Percentiles rank a stretch among this genome's conserved stretches.
phyloP scores from a whole-genome alignment of 2,888 invertebrate genomes.

The Eristalinus aeneus region DNA sequence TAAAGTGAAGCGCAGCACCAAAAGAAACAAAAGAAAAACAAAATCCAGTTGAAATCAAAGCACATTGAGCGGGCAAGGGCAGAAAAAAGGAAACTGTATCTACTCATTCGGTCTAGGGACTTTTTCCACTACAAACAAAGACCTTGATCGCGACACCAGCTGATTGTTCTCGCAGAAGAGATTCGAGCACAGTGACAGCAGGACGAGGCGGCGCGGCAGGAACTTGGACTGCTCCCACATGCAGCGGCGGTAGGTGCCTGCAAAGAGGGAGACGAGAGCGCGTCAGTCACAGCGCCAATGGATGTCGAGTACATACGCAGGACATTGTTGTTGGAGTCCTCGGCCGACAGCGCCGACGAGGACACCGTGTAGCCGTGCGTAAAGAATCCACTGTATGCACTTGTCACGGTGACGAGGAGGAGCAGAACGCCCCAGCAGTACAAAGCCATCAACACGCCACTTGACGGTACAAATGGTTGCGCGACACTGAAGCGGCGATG shows the following conservation, averaged over 20 bases:
- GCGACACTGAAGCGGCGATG: slow-evolving; percentile 49
- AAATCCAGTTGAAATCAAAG: slow-evolving; percentile 15
- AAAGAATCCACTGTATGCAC: slow-evolving; percentile 42
- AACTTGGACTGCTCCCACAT: slow-evolving; percentile 80
- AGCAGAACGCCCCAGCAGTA: slow-evolving; percentile 42
- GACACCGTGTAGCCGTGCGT: slow-evolving; percentile 56
- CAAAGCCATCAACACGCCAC: slow-evolving; percentile 40
- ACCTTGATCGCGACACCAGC: slow-evolving; percentile 78
- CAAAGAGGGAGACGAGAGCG: neutral
- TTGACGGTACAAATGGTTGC: slow-evolving; percentile 53
- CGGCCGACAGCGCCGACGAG: slow-evolving; percentile 43
- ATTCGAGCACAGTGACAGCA: slow-evolving; percentile 78
- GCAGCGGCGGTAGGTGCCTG: slow-evolving; percentile 79
- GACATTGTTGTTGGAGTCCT: slow-evolving; percentile 57
- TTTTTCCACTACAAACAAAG: slow-evolving; percentile 80
- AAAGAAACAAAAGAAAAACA: slow-evolving; percentile 22
- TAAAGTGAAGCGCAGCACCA: slow-evolving; percentile 52
- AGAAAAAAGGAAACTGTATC: slow-evolving; percentile 71
- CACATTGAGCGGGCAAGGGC: slow-evolving; percentile 16
- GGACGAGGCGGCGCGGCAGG: slow-evolving; percentile 77
- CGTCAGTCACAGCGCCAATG: neutral
- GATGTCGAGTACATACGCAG: slow-evolving; percentile 39
- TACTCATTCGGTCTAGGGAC: slow-evolving; percentile 79
- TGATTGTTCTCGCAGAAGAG: slow-evolving; percentile 79
- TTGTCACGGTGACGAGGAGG: slow-evolving; percentile 33